A percentile compares a stretch with the other conserved stretches of the same genome.
These are phyloP conservation scores for Dendrocincla tyrannina DNA, from an alignment of 2,797 vertebrate species.

Conservation along the genomic window DNA sequence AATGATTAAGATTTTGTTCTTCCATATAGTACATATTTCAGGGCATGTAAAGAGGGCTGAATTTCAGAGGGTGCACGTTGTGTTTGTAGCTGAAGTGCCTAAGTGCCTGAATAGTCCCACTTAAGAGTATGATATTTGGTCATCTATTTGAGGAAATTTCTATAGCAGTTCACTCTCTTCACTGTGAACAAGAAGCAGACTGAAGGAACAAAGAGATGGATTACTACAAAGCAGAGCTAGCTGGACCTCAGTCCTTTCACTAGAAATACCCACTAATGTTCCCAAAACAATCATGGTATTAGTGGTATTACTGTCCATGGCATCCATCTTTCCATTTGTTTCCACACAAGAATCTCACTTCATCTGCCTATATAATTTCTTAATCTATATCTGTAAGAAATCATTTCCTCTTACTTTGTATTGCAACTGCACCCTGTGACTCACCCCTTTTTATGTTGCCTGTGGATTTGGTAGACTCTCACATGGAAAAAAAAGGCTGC, in stretches of 20 bases:
- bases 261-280: neutral
- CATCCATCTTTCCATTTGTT: neutral
- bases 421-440: neutral
- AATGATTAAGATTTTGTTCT: neutral
- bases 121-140: neutral
- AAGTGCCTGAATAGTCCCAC: neutral
- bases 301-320: neutral
- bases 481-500: fast-evolving
- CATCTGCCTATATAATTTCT: neutral
- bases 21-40: neutral
- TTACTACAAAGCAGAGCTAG: neutral
- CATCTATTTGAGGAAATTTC: neutral
- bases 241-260: neutral
- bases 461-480: neutral
- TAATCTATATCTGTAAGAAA: neutral
- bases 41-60: neutral
- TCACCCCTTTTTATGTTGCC: neutral
- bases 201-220: neutral
- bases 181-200: neutral
- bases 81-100: neutral
- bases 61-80: neutral
- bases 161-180: neutral
- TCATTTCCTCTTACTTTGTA: neutral
- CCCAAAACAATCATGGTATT: neutral
- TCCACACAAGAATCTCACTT: neutral